Percentiles rank a stretch among this genome's conserved stretches.
phyloP scores from a whole-genome alignment of 2,888 invertebrate species.

The Netelia fuscicornis region DNA sequence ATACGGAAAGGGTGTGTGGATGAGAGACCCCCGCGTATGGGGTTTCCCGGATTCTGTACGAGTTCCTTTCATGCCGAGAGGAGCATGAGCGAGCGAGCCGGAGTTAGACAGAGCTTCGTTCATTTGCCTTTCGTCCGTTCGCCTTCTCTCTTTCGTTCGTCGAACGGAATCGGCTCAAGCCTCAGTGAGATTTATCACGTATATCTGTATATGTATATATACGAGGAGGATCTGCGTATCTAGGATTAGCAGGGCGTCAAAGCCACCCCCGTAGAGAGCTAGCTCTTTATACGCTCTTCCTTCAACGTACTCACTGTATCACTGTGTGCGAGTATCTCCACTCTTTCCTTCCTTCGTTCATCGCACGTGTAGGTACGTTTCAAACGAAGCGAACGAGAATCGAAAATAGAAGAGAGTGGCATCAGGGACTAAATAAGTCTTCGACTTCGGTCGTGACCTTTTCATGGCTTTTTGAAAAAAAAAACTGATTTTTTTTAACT shows the following conservation, averaged over 20 bases:
- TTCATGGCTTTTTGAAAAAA: neutral
- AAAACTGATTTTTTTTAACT: no score
- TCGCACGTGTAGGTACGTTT: neutral
- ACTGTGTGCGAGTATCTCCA: neutral
- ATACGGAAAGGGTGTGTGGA: slow-evolving; percentile 55
- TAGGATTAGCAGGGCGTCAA: slow-evolving; percentile 81
- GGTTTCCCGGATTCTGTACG: slow-evolving; percentile 85
- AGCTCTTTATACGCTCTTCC: slow-evolving; percentile 38
- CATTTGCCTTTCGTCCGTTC: slow-evolving; percentile 83
- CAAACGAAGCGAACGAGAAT: neutral
- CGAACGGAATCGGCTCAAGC: slow-evolving; percentile 52
- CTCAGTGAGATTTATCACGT: slow-evolving; percentile 31
- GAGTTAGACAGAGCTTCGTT: slow-evolving; percentile 77
- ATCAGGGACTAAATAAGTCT: slow-evolving; percentile 37
- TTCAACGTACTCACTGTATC: slow-evolving; percentile 28
- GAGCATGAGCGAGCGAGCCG: slow-evolving; percentile 65
- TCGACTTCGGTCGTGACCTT: slow-evolving; percentile 19
- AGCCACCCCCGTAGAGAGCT: slow-evolving; percentile 75
- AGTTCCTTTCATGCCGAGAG: slow-evolving; percentile 83
- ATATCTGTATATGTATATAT: slow-evolving; percentile 28
- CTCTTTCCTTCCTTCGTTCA: slow-evolving; percentile 31
- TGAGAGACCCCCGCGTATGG: slow-evolving; percentile 78
- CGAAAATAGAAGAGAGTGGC: slow-evolving; percentile 14
- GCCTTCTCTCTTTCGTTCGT: slow-evolving; percentile 70
- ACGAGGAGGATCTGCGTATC: slow-evolving; percentile 63